These are phyloP conservation scores for Asobara japonica DNA, from an alignment of 1,140 invertebrate species.

Conservation along the genomic window DNA sequence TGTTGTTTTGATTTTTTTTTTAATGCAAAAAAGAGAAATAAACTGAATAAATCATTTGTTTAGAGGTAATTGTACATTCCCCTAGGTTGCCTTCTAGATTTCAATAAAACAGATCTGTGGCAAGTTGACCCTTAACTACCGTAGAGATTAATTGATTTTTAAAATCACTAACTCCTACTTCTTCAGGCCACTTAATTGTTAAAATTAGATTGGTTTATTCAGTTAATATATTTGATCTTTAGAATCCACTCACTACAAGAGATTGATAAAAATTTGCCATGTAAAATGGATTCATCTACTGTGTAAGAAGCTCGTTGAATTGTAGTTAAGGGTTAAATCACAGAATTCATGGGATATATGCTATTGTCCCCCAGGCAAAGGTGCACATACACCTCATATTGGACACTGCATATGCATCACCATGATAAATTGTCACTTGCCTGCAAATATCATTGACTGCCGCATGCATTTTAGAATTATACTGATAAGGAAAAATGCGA, in stretches of 20 bases:
- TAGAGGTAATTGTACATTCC: neutral
- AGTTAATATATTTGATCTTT: no score
- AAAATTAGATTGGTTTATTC: no score
- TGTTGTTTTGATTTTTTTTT: neutral
- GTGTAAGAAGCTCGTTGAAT: conserved; percentile 4
- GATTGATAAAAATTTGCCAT: no score
- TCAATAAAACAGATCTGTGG: neutral
- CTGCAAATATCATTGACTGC: conserved; percentile 7
- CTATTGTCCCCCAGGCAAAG: conserved; percentile 69
- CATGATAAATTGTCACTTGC: conserved; percentile 74
- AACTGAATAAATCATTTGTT: neutral
- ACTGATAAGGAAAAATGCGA: neutral
- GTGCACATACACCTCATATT: neutral
- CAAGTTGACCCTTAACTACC: neutral
- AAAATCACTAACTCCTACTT: no score
- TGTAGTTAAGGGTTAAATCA: conserved; percentile 59
- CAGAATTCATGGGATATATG: conserved; percentile 70
- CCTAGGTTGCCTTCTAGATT: neutral
- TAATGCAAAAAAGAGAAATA: neutral
- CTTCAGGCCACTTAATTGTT: no score
- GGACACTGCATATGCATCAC: conserved; percentile 76
- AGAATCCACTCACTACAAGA: no score
- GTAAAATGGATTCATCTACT: neutral
- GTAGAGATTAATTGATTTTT: neutral
- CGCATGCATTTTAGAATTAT: conserved; percentile 10